phyloP scores from a whole-genome alignment of 2,797 vertebrate genomes.

The Falco columbarius region DNA sequence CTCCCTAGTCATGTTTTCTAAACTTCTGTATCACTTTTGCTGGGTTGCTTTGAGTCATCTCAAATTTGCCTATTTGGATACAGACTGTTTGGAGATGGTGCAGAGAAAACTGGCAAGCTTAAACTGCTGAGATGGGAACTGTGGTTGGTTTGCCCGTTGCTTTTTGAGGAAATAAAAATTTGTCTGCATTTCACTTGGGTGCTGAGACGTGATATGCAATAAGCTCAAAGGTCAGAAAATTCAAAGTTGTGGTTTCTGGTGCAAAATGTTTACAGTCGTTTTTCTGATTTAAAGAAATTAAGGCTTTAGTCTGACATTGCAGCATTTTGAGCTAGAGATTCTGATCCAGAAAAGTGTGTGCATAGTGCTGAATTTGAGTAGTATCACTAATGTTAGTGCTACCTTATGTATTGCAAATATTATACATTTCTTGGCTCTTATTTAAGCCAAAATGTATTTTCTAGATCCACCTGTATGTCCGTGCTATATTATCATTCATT shows the following conservation, averaged over 20 bases:
- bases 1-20: not conserved
- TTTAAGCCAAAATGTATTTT: not conserved
- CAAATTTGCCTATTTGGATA: not conserved
- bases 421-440: not conserved
- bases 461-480: not conserved
- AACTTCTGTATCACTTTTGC: not conserved
- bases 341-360: not conserved
- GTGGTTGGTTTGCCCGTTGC: not conserved
- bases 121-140: not conserved
- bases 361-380: not conserved
- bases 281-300: not conserved
- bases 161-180: not conserved
- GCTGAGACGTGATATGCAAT: not conserved
- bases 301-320: not conserved
- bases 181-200: not conserved
- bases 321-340: not conserved
- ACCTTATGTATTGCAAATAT: not conserved
- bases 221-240: slow-evolving; percentile 3
- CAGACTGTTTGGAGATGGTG: not conserved
- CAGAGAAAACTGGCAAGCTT: not conserved
- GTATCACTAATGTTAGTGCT: not conserved
- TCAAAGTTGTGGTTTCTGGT: not conserved
- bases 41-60: not conserved
- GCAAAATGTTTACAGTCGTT: not conserved
- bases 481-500: not conserved